A percentile compares a stretch with the other conserved stretches of the same genome.
phyloP scores from a whole-genome alignment of 2,797 vertebrate genomes.

The Manis javanica region DNA sequence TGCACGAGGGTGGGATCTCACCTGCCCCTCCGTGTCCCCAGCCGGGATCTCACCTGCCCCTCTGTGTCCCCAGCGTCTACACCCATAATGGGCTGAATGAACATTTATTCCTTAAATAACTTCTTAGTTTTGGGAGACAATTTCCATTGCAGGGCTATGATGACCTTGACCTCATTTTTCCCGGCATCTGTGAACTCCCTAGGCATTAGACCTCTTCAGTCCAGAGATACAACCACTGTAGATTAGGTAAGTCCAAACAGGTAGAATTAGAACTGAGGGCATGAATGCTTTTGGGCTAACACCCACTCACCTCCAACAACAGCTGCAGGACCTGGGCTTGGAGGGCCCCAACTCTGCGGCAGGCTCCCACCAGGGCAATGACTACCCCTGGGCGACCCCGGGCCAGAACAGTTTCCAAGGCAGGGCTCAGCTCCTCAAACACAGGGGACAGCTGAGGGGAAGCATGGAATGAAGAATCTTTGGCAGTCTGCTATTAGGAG shows the following conservation, averaged over 20 bases:
- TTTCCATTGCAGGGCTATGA: neutral
- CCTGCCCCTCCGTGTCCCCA: neutral
- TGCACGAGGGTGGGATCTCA: neutral
- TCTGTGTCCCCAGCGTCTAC: neutral
- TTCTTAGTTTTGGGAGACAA: neutral
- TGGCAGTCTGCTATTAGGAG: neutral
- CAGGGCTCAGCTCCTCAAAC: conserved; percentile 91
- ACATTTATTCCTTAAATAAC: neutral
- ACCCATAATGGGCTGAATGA: neutral
- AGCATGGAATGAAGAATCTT: neutral
- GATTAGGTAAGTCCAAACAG: neutral
- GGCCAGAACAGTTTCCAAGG: conserved; percentile 92
- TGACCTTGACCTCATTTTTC: neutral
- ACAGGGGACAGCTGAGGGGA: conserved; percentile 87
- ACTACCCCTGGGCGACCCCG: conserved; percentile 92
- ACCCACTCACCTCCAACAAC: conserved; percentile 88
- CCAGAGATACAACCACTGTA: neutral
- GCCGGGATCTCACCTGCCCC: neutral
- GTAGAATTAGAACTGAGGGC: neutral
- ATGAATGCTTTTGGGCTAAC: neutral
- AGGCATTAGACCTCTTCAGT: neutral
- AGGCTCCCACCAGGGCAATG: conserved; percentile 91
- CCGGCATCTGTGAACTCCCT: neutral
- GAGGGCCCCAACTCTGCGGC: conserved; percentile 86
- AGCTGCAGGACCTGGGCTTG: conserved; percentile 88